phyloP scores from a whole-genome alignment of 2,113 vertebrate genomes.

The Eudorcas thomsonii region DNA sequence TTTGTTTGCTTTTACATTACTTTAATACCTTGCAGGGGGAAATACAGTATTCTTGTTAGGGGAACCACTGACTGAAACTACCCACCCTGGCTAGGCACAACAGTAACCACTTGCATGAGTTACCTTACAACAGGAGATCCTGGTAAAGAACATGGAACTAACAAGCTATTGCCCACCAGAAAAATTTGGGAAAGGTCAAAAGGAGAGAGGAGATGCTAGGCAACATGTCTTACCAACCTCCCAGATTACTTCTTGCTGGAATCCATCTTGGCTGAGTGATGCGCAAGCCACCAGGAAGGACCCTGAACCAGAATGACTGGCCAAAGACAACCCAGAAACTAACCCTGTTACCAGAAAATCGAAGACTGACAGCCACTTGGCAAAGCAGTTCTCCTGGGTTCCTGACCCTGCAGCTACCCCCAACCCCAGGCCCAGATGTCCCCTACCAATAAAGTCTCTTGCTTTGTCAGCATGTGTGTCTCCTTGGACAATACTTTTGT shows the following conservation, averaged over 20 bases:
- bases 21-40: neutral
- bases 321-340: neutral
- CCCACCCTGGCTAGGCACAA: neutral
- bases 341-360: neutral
- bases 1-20: neutral
- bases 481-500: neutral
- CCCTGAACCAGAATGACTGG: neutral
- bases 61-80: neutral
- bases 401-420: neutral
- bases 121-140: neutral
- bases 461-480: neutral
- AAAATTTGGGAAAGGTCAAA: neutral
- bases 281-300: neutral
- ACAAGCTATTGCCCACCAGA: neutral
- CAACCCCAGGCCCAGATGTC: accelerated
- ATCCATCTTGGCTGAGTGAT: neutral
- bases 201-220: neutral
- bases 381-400: neutral
- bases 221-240: neutral
- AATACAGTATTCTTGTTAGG: neutral
- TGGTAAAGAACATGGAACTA: neutral
- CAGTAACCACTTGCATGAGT: neutral
- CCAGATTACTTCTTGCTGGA: neutral
- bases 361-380: neutral
- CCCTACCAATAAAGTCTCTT: neutral